These are phyloP conservation scores for Noturus placidus DNA, from an alignment of 2,113 vertebrate species.

Conservation along the genomic window DNA sequence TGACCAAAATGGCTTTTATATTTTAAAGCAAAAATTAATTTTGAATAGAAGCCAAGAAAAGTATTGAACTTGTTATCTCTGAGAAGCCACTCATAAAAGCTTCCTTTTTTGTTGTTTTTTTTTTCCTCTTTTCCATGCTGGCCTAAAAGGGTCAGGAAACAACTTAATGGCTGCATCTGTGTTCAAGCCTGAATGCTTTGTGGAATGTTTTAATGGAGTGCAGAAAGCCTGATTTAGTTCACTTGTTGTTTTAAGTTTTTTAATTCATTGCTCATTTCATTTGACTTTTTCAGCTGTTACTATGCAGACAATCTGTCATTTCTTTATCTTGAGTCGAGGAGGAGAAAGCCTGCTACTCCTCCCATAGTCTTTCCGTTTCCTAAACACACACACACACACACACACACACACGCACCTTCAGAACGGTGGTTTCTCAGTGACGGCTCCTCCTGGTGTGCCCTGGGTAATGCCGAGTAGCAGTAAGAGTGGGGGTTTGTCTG, in stretches of 20 bases:
- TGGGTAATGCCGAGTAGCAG: conserved; percentile 72
- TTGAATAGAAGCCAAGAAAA: neutral
- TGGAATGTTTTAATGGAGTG: neutral
- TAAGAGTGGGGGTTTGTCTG: conserved; percentile 71
- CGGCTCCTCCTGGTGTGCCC: conserved; percentile 26
- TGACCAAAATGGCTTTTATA: conserved; percentile 23
- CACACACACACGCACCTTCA: conserved; percentile 2
- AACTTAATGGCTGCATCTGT: neutral
- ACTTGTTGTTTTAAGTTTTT: neutral
- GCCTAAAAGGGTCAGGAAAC: neutral
- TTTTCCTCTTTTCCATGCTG: neutral
- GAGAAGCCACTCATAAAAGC: neutral
- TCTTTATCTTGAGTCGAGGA: conserved; percentile 8
- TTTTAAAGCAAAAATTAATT: neutral
- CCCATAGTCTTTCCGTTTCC: conserved; percentile 9
- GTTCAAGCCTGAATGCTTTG: neutral
- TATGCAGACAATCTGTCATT: conserved; percentile 42
- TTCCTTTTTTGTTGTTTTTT: neutral
- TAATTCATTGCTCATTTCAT: neutral
- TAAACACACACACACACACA: neutral
- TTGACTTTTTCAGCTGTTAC: conserved; percentile 1
- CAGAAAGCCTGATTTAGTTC: neutral
- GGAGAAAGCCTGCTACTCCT: conserved; percentile 23
- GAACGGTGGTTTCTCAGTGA: conserved; percentile 26
- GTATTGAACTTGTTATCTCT: neutral